A percentile compares a stretch with the other conserved stretches of the same genome.
Conservation (phyloP, 2,888 invertebrate species). For the Clistopyga incitator region DNA sequence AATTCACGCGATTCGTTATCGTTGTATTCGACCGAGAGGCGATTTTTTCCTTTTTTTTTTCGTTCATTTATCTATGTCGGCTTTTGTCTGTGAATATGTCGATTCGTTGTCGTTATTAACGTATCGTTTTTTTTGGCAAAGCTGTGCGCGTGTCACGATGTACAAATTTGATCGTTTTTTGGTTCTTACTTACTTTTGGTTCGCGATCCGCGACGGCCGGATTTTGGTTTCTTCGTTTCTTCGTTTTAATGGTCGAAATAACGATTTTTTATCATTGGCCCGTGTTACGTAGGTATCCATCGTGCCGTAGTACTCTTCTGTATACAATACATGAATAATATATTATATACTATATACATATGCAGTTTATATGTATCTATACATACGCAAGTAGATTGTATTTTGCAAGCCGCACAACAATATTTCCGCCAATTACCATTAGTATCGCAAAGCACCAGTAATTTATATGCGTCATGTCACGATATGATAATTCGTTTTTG, state of each 20-base stretch:
- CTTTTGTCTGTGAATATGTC: constrained; percentile 56
- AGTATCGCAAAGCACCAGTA: constrained; percentile 72
- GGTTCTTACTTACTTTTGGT: neutral
- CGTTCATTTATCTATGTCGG: constrained; percentile 56
- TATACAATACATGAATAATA: constrained; percentile 61
- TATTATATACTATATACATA: constrained; percentile 75
- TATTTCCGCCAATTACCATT: constrained; percentile 59
- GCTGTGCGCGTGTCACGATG: constrained; percentile 14
- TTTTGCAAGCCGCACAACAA: constrained; percentile 66
- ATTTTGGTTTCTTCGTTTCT: neutral
- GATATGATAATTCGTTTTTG: constrained; percentile 61
- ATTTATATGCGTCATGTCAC: constrained; percentile 70
- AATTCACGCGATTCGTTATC: constrained; percentile 10
- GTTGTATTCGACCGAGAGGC: neutral
- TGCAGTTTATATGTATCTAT: constrained; percentile 61
- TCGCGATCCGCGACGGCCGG: constrained; percentile 16
- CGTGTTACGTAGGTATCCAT: constrained; percentile 73
- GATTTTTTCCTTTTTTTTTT: constrained; percentile 27
- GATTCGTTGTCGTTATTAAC: constrained; percentile 65
- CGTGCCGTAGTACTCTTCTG: constrained; percentile 69
- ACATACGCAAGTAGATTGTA: constrained; percentile 66
- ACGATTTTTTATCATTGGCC: constrained; percentile 58
- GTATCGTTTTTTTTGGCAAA: constrained; percentile 58
- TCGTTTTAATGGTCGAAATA: constrained; percentile 20
- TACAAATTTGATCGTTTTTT: constrained; percentile 23